Evolutionary conservation across 2,113 vertebrate genomes (phyloP).

Genomic region (Gymnocephalus cernua): DNA sequence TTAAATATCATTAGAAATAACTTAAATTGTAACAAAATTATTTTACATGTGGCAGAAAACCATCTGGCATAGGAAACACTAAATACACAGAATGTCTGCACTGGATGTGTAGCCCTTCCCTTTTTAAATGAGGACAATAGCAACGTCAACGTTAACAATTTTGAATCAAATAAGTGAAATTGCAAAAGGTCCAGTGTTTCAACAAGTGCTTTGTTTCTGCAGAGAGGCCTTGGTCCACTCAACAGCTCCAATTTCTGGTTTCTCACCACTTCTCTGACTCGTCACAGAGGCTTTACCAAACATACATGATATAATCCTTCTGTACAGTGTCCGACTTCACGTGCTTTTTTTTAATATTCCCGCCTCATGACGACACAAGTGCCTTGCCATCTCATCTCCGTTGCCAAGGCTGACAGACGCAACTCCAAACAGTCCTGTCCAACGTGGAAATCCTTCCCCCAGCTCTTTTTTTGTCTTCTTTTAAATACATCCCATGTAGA

Average conservation of each 20-base stretch:
- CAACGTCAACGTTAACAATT: constrained; percentile 72
- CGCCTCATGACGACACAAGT: constrained; percentile 53
- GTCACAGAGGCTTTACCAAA: constrained; percentile 62
- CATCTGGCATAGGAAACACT: constrained; percentile 70
- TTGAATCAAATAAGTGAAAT: constrained; percentile 67
- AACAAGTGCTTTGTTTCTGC: constrained; percentile 78
- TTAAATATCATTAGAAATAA: constrained; percentile 85
- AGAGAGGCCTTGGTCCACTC: constrained; percentile 69
- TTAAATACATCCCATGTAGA: constrained; percentile 53
- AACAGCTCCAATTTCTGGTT: constrained; percentile 49
- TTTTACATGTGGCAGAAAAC: constrained; percentile 69
- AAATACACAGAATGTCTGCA: constrained; percentile 75
- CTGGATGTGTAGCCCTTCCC: constrained; percentile 78
- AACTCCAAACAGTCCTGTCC: constrained; percentile 66
- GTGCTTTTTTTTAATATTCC: constrained; percentile 33
- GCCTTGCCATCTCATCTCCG: constrained; percentile 55
- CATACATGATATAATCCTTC: constrained; percentile 62
- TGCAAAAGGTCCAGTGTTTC: constrained; percentile 80
- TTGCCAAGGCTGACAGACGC: constrained; percentile 53
- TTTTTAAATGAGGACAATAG: constrained; percentile 75
- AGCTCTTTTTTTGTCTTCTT: constrained; percentile 30
- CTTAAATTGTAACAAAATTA: constrained; percentile 82
- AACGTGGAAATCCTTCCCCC: constrained; percentile 58
- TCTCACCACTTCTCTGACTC: constrained; percentile 43
- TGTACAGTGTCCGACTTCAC: constrained; percentile 61